These are phyloP conservation scores for Tuberolachnus salignus DNA, from an alignment of 2,888 invertebrate species.

Conservation along the genomic window DNA sequence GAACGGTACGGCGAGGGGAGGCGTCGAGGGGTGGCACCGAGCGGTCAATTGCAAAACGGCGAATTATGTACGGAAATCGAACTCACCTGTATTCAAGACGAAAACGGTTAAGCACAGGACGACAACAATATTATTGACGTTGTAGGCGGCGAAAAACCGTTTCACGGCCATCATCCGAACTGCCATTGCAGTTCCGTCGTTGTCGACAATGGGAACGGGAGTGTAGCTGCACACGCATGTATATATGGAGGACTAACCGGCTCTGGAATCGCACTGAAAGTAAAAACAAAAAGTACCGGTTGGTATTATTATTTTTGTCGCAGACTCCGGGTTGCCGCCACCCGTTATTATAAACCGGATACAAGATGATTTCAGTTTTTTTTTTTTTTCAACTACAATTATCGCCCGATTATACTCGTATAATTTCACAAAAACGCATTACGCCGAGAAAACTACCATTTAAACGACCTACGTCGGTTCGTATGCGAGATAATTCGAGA, in stretches of 20 bases:
- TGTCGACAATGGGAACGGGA: constrained; percentile 52
- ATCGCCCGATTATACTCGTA: too few species aligned
- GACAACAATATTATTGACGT: constrained; percentile 2
- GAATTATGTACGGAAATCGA: neutral
- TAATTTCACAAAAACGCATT: too few species aligned
- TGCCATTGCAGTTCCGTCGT: constrained; percentile 48
- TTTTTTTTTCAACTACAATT: too few species aligned
- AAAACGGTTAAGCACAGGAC: constrained; percentile 27
- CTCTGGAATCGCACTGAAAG: constrained; percentile 51
- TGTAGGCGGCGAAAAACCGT: constrained; percentile 14
- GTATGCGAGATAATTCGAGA: too few species aligned
- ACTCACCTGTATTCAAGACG: constrained; percentile 32
- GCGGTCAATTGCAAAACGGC: too few species aligned
- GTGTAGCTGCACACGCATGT: constrained; percentile 55
- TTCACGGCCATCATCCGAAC: constrained; percentile 28
- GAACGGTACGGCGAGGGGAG: too few species aligned
- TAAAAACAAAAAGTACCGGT: constrained; percentile 10
- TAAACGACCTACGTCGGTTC: too few species aligned
- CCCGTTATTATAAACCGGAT: neutral
- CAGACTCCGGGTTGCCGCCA: constrained; percentile 6
- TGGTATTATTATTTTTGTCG: neutral
- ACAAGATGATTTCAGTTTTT: neutral
- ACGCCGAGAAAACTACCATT: too few species aligned
- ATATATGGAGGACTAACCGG: constrained; percentile 51
- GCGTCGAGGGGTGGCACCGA: too few species aligned